Conservation (phyloP, 2,113 vertebrate genomes). For the Zingel zingel region DNA sequence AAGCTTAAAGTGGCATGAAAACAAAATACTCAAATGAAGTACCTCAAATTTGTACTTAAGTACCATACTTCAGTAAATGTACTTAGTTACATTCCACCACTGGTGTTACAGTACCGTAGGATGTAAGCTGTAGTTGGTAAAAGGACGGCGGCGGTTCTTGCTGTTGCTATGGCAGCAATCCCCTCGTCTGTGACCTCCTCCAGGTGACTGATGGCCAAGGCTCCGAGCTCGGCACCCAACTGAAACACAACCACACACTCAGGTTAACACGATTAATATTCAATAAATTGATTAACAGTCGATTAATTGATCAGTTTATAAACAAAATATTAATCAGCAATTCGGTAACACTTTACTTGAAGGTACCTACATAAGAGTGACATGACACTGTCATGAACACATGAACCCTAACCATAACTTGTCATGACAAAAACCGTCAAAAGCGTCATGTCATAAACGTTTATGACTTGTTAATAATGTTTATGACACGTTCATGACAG, state of each 20-base stretch:
- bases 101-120: conserved; percentile 85
- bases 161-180: conserved; percentile 90
- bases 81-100: not conserved
- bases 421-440: too few species aligned
- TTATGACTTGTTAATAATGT: too few species aligned
- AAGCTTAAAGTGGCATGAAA: too few species aligned
- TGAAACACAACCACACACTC: conserved; percentile 63
- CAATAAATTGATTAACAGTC: not conserved
- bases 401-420: too few species aligned
- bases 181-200: conserved; percentile 94
- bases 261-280: not conserved
- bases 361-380: too few species aligned
- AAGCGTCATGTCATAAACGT: too few species aligned
- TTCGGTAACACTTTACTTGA: too few species aligned
- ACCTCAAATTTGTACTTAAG: not conserved
- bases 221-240: conserved; percentile 93
- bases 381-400: too few species aligned
- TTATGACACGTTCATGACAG: too few species aligned
- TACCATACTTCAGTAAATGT: not conserved
- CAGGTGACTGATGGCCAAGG: conserved; percentile 94
- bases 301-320: not conserved
- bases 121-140: conserved; percentile 97
- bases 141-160: conserved; percentile 89
- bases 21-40: too few species aligned
- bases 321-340: too few species aligned